Percentiles rank a stretch among this genome's conserved stretches.
These are phyloP conservation scores for Pentamera pediparva DNA, from an alignment of 53 echinoderm and acorn worm species.

Conservation along the genomic window DNA sequence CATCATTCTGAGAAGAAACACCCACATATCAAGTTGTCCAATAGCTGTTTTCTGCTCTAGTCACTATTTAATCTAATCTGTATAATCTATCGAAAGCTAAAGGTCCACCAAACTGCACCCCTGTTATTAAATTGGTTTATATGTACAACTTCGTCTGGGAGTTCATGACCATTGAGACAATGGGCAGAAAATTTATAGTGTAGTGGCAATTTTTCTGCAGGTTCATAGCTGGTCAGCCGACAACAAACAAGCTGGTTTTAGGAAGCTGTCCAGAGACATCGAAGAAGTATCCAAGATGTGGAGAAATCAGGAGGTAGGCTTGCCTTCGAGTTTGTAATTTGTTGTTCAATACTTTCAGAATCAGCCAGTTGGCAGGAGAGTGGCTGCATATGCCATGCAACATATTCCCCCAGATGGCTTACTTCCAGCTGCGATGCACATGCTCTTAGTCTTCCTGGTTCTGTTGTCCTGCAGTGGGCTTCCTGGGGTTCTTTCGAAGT, in stretches of 20 bases:
- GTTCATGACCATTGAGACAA: not conserved
- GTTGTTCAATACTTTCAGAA: not conserved
- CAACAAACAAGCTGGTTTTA: conserved; percentile 11
- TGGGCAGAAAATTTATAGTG: not conserved
- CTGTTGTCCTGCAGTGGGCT: no score
- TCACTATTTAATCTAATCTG: no score
- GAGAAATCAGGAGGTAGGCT: conserved; percentile 1
- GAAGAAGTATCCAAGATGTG: conserved; percentile 24
- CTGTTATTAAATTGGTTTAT: not conserved
- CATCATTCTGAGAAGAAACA: no score
- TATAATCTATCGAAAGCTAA: no score
- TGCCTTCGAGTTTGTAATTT: not conserved
- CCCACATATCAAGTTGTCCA: no score
- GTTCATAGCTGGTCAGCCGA: conserved; percentile 38
- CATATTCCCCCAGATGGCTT: no score
- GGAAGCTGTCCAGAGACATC: conserved; percentile 40
- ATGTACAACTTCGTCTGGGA: not conserved
- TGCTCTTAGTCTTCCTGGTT: no score
- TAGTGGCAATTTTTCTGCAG: conserved; percentile 17
- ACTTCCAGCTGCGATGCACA: no score
- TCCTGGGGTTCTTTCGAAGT: no score
- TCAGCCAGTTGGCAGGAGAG: not conserved
- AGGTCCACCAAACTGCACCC: no score
- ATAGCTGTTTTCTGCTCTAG: no score
- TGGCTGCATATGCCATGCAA: not conserved